Evolutionary conservation across 1,140 invertebrate genomes (phyloP), one percentile per base, ranked within the genome.

Genomic region (Solenopsis invicta): DNA sequence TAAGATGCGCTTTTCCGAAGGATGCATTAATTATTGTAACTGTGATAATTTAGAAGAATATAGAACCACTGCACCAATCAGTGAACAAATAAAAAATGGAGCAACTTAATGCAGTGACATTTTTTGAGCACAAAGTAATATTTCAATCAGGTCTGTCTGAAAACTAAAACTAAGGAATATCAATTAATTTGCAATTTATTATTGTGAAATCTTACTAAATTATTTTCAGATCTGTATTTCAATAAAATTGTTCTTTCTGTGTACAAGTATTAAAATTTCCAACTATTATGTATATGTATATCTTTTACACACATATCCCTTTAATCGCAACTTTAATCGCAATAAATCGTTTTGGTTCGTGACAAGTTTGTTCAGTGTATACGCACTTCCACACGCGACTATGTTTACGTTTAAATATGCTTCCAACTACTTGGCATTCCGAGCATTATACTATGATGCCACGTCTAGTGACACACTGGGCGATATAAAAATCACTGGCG

Each of bases 401-500:
- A 13, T 48, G 45, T 13, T 78, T 24, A 24, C 59, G 18, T 18
- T 50, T 50, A 80, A 62, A 4, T 41, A 24, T 81, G n/a, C 34
- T 41, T 13, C 21, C 59, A 78, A 71, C 77, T 71, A 41, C 34
- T 81, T 81, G 48, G 45, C 50, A 81, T 71, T 81, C 64, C 24
- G 50, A 52, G 29, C 24, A 41, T 66, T 64, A 37, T 12, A 9
- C 13, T 48, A n/a, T 64, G 34, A 81, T 48, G 59, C 45, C 59
- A 48, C 77, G 34, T 69, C 29, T 54, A 48, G n/a, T 80, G 77
- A 81, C 64, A 80, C 29, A 71, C 48, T 54, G 34, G 4, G 48
- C 34, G 50, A 56, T 1, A 34, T 71, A 77, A 85, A 85, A 64
- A 85, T 77, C 29, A 1, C 29, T 29, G n/a, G 64, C 21, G 64